phyloP scores from a whole-genome alignment of 2,113 vertebrate genomes.

The Odontophorus gujanensis region DNA sequence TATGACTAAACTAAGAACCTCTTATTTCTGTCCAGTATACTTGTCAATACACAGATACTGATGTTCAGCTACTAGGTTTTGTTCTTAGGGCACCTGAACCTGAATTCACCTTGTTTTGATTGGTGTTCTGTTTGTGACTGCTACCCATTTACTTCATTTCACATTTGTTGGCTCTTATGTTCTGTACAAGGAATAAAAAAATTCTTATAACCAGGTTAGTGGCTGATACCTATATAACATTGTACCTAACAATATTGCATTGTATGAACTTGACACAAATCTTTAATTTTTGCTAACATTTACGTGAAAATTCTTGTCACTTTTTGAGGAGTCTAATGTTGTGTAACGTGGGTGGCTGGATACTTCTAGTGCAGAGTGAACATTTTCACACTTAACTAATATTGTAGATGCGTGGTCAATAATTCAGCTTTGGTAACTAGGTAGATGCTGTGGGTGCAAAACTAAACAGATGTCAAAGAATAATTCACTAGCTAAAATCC shows the following conservation, averaged over 20 bases:
- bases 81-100: background rate
- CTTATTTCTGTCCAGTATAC: background rate
- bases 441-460: background rate
- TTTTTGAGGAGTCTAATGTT: background rate
- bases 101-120: background rate
- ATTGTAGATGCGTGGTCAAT: background rate
- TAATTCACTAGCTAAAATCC: background rate
- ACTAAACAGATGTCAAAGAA: background rate
- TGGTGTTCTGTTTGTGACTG: background rate
- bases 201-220: background rate
- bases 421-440: background rate
- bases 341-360: background rate
- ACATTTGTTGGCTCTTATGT: background rate
- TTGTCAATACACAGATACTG: background rate
- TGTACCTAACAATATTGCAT: background rate
- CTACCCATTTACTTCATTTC: background rate
- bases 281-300: background rate
- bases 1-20: background rate
- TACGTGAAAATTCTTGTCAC: background rate
- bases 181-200: background rate
- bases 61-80: background rate
- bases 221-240: background rate
- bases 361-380: background rate
- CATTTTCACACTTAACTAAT: background rate
- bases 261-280: background rate